These are phyloP conservation scores for Gymnocephalus cernua DNA, from an alignment of 2,113 vertebrate genomes.

Conservation along the genomic window DNA sequence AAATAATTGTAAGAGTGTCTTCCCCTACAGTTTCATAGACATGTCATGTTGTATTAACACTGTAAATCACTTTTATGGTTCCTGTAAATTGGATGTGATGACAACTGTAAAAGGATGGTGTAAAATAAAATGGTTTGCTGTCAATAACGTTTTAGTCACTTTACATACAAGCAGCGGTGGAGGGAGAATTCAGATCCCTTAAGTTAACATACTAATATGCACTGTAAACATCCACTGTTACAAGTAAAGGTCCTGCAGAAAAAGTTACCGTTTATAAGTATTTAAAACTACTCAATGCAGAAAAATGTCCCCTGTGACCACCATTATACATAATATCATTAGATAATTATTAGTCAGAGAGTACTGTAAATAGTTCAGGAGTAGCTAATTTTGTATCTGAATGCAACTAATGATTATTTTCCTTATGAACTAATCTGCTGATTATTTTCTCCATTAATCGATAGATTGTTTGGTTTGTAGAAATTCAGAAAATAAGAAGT, in stretches of 20 bases:
- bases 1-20: too few species aligned
- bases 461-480: not conserved
- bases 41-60: conserved; percentile 17
- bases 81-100: conserved; percentile 35
- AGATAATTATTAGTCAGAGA: not conserved
- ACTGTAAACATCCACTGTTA: not conserved
- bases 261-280: not conserved
- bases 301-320: not conserved
- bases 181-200: not conserved
- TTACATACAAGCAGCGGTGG: not conserved
- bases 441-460: not conserved
- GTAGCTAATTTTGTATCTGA: not conserved
- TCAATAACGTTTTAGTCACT: not conserved
- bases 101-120: conserved; percentile 54
- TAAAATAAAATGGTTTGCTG: conserved; percentile 70
- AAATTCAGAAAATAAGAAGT: not conserved
- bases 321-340: not conserved
- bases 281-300: not conserved
- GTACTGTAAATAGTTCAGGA: too few species aligned
- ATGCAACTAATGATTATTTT: not conserved
- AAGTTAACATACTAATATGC: too few species aligned
- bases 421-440: not conserved
- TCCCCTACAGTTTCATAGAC: not conserved
- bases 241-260: not conserved
- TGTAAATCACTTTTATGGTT: conserved; percentile 48